phyloP scores from a whole-genome alignment of 2,113 vertebrate genomes.

The Pedetes capensis region DNA sequence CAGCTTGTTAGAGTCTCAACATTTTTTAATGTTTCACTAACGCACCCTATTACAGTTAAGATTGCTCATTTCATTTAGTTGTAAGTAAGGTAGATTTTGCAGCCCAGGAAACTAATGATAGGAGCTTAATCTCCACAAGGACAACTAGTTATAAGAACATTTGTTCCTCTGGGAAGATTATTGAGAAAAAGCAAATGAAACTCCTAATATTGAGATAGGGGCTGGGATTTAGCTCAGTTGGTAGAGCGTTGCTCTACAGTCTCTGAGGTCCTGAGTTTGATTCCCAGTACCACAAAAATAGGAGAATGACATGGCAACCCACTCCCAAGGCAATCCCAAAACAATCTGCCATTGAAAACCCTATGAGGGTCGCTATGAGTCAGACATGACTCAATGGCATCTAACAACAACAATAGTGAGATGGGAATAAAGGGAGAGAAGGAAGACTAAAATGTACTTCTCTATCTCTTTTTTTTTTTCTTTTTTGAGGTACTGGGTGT shows the following conservation, averaged over 20 bases:
- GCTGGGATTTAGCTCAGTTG: too few species aligned
- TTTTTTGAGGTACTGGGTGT: too few species aligned
- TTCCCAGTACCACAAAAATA: too few species aligned
- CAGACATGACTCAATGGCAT: too few species aligned
- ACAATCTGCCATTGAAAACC: too few species aligned
- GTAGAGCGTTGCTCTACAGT: too few species aligned
- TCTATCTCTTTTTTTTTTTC: too few species aligned
- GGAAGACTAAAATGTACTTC: not conserved
- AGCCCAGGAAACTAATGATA: slow-evolving; percentile 44
- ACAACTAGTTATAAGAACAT: slow-evolving; percentile 65
- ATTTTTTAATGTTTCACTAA: slow-evolving; percentile 66
- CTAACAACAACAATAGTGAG: too few species aligned
- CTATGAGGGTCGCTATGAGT: too few species aligned
- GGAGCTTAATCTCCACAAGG: slow-evolving; percentile 65
- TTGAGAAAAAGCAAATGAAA: slow-evolving; percentile 42
- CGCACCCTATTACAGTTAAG: slow-evolving; percentile 54
- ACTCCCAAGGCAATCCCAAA: too few species aligned
- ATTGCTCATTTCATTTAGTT: slow-evolving; percentile 73
- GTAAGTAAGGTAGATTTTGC: slow-evolving; percentile 79
- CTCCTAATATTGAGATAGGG: slow-evolving; percentile 4
- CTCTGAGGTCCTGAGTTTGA: too few species aligned
- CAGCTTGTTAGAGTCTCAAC: slow-evolving; percentile 66
- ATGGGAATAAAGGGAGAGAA: not conserved
- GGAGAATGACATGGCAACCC: too few species aligned
- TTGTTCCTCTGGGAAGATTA: not conserved